Base-by-base conservation (phyloP, 1,140 invertebrate genomes). In the Drosophila malerkotliana region DNA sequence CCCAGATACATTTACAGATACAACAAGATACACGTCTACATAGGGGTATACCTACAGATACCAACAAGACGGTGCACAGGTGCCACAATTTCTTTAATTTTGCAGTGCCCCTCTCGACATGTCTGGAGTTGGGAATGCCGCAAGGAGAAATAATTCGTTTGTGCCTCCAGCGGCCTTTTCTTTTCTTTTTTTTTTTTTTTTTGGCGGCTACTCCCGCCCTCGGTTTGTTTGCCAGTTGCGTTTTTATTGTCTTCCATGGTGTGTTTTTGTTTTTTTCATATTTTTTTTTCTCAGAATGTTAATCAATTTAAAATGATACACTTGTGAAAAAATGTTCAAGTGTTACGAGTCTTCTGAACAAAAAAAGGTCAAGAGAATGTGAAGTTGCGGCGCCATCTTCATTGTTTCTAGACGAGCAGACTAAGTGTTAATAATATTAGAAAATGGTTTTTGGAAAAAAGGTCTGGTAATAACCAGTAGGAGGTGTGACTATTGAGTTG, bases 31-130 rank as follows among this genome's bases (percentile, higher is more conserved):
- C 26, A 30, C 2, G 41, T 12, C 18, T 9, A 30, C 39, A 52
- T 37, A 37, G 34, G 34, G 10, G 34, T 4, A 44, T 21, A 26
- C 26, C 4, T 51, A 59, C 53, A 34, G 15, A 37, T 54, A 45
- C 41, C 26, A 10, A 53, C 59, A 39, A 49, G 55, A 66, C 63
- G 47, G 39, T 72, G 63, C 81, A 82, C 82, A 87, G 81, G 82
- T 87, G 81, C 81, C 63, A 77, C 80, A 84, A 54, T 72, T 67
- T 77, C 62, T 79, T 73, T 58, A 49, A 64, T 67, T 68, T 55
- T 72, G 55, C 58, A 30, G 32, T 37, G 26, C 32, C 49, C 71
- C 28, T 63, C 34, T 63, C 34, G 14, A 44, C 32, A 37, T 49
- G 49, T 24, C 51, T 47, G 52, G 71, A 75, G 51, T 78, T 66